These are phyloP conservation scores for Contarinia nasturtii DNA, from an alignment of 1,140 invertebrate species.

Conservation along the genomic window DNA sequence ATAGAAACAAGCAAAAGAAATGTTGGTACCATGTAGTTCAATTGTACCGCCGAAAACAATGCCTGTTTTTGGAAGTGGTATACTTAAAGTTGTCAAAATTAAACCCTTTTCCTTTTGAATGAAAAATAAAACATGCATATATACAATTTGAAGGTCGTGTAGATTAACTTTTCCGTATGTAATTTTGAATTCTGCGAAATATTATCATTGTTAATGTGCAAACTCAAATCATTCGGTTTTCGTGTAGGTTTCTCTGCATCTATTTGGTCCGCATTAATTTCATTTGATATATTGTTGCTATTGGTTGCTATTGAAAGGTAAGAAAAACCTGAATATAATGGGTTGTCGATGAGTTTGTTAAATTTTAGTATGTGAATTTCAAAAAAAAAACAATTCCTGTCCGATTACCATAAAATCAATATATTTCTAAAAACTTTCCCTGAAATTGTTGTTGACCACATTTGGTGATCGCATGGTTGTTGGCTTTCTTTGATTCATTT, in stretches of 20 bases:
- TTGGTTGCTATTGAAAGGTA: too few species aligned
- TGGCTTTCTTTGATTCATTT: too few species aligned
- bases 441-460: too few species aligned
- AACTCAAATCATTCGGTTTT: slow-evolving; percentile 9
- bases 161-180: slow-evolving; percentile 23
- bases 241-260: background rate
- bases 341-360: too few species aligned
- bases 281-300: too few species aligned
- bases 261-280: too few species aligned
- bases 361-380: too few species aligned
- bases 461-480: too few species aligned
- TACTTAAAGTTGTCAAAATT: slow-evolving; percentile 50
- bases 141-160: slow-evolving; percentile 27
- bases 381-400: too few species aligned
- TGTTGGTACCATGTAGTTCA: slow-evolving; percentile 74
- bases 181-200: slow-evolving; percentile 27
- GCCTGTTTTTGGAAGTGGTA: slow-evolving; percentile 46
- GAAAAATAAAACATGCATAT: slow-evolving; percentile 87
- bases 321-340: too few species aligned
- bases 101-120: slow-evolving; percentile 36
- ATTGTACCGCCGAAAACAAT: slow-evolving; percentile 86
- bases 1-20: slow-evolving; percentile 92
- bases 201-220: slow-evolving; percentile 30
- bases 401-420: too few species aligned
- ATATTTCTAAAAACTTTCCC: too few species aligned